Conservation (phyloP, 2,113 vertebrate species). For the Mus pahari region DNA sequence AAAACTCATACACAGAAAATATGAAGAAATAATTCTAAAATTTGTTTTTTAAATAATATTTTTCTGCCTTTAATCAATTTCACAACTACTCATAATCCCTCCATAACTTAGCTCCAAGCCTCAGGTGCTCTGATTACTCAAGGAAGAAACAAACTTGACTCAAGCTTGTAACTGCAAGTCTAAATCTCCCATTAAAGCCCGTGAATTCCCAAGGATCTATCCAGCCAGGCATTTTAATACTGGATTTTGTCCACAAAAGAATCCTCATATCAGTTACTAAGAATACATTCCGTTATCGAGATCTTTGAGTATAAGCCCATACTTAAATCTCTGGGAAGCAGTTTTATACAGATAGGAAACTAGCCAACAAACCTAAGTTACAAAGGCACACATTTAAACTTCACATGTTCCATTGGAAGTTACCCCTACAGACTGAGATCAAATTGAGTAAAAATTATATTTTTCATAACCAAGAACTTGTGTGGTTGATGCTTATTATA, state of each 20-base stretch:
- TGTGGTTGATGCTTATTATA: not conserved
- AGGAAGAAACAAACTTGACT: slow-evolving; percentile 45
- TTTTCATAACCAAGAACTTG: not conserved
- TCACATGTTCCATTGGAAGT: not conserved
- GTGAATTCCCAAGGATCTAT: not conserved
- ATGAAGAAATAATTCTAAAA: not conserved
- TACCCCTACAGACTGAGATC: not conserved
- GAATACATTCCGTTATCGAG: not conserved
- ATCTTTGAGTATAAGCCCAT: not conserved
- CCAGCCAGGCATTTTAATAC: not conserved
- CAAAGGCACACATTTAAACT: not conserved
- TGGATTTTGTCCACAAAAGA: slow-evolving; percentile 16
- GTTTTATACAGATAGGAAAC: not conserved
- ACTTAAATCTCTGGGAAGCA: not conserved
- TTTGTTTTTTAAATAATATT: not conserved
- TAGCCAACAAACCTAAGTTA: not conserved
- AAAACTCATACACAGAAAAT: not conserved
- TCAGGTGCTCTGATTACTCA: not conserved
- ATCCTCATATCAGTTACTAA: not conserved
- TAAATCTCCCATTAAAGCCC: not conserved
- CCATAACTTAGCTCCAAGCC: not conserved
- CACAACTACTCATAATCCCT: not conserved
- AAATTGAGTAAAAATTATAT: not conserved
- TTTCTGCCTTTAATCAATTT: slow-evolving; percentile 15
- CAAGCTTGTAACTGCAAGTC: not conserved